Evolutionary conservation across 2,113 vertebrate species (phyloP).

Genomic region (Vireo altiloquus): DNA sequence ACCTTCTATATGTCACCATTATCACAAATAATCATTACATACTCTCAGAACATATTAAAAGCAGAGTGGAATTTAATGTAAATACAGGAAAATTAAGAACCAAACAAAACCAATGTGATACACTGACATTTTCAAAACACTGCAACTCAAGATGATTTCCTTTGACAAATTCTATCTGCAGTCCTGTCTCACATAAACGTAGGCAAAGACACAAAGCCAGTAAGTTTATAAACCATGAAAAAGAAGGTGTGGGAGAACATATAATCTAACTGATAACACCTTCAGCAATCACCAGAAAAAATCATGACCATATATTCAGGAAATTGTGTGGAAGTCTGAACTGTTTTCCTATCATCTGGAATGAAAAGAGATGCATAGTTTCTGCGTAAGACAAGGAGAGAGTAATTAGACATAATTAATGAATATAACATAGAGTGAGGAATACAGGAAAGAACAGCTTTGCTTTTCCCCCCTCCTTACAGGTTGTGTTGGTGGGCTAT

Average conservation of each 20-base stretch:
- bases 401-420: not conserved
- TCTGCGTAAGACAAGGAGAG: not conserved
- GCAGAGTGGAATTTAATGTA: not conserved
- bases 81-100: not conserved
- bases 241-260: not conserved
- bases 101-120: not conserved
- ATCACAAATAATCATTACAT: not conserved
- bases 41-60: not conserved
- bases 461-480: not conserved
- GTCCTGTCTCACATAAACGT: not conserved
- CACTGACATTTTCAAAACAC: not conserved
- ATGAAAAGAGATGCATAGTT: not conserved
- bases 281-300: not conserved
- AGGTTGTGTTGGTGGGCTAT: constrained; percentile 1
- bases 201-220: not conserved
- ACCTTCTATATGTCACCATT: not conserved
- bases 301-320: not conserved
- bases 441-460: not conserved
- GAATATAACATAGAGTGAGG: not conserved
- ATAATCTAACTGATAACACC: not conserved
- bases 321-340: not conserved
- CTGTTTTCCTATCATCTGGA: not conserved
- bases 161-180: not conserved
- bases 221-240: not conserved
- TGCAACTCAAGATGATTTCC: not conserved